Conservation (phyloP, 1,140 invertebrate species). For the Temnothorax nylanderi region DNA sequence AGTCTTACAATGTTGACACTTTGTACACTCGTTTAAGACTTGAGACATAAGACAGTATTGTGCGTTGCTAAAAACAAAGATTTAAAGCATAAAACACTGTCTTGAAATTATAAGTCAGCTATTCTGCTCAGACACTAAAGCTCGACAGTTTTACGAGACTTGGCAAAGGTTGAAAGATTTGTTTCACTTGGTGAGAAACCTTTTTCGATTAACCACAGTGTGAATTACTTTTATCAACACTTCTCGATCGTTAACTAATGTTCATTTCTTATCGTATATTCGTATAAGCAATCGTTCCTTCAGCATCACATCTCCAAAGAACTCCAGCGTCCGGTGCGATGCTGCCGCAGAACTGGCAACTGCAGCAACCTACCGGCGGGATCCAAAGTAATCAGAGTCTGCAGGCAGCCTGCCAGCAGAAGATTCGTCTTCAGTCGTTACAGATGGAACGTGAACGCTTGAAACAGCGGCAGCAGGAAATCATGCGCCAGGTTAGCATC, state of each 20-base stretch:
- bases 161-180: not conserved
- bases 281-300: slow-evolving; percentile 3
- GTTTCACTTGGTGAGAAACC: not conserved
- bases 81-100: too few relatives aligned
- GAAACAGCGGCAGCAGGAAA: slow-evolving; percentile 95
- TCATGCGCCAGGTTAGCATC: slow-evolving; percentile 90
- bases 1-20: too few relatives aligned
- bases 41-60: too few relatives aligned
- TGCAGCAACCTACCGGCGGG: slow-evolving; percentile 83
- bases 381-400: slow-evolving; percentile 86
- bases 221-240: not conserved
- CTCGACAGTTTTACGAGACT: not conserved
- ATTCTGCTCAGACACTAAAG: too few relatives aligned
- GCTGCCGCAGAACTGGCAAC: slow-evolving; percentile 86
- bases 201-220: not conserved
- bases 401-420: slow-evolving; percentile 91
- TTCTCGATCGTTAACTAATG: not conserved
- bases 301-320: slow-evolving; percentile 91
- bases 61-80: too few relatives aligned
- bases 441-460: slow-evolving; percentile 95
- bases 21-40: too few relatives aligned
- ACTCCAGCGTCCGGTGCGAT: slow-evolving; percentile 87
- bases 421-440: slow-evolving; percentile 92
- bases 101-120: too few relatives aligned
- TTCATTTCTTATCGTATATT: not conserved